Conservation (phyloP, 2,888 invertebrate genomes). For the Fabriciana adippe region DNA sequence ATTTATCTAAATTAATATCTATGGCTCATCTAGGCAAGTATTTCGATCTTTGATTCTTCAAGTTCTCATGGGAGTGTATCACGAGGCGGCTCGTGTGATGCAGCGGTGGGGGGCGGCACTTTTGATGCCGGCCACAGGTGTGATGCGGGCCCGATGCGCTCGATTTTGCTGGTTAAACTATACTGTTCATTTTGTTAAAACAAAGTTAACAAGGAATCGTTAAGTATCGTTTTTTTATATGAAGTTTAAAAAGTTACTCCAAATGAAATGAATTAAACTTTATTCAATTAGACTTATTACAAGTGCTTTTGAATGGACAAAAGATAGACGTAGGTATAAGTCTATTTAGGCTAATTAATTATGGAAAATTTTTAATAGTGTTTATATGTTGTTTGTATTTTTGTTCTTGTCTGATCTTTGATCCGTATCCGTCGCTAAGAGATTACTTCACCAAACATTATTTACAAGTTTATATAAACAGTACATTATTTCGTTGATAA, state of each 20-base stretch:
- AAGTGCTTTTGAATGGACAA: too few species aligned
- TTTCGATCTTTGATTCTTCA: conserved; percentile 47
- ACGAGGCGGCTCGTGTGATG: conserved; percentile 71
- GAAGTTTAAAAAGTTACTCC: background rate
- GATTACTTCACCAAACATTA: conserved; percentile 5
- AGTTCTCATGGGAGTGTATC: conserved; percentile 72
- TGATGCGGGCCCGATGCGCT: conserved; percentile 59
- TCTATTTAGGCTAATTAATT: too few species aligned
- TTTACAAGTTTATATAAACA: conserved; percentile 1
- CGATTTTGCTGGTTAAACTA: conserved; percentile 39
- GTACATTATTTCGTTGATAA: background rate
- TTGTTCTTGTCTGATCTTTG: background rate
- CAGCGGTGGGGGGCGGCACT: conserved; percentile 52
- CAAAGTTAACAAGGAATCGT: conserved; percentile 32
- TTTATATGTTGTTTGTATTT: background rate
- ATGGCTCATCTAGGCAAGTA: conserved; percentile 46
- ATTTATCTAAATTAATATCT: too few species aligned
- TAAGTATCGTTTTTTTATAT: background rate
- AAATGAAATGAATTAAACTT: too few species aligned
- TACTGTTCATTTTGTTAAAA: conserved; percentile 28
- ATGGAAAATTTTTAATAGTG: background rate
- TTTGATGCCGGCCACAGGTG: conserved; percentile 75
- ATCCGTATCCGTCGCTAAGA: conserved; percentile 2
- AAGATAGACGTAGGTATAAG: too few species aligned
- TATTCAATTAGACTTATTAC: too few species aligned